Percentiles rank a stretch among this genome's conserved stretches.
These are phyloP conservation scores for Pachyramphus minor DNA, from an alignment of 2,113 vertebrate genomes.

Conservation along the genomic window DNA sequence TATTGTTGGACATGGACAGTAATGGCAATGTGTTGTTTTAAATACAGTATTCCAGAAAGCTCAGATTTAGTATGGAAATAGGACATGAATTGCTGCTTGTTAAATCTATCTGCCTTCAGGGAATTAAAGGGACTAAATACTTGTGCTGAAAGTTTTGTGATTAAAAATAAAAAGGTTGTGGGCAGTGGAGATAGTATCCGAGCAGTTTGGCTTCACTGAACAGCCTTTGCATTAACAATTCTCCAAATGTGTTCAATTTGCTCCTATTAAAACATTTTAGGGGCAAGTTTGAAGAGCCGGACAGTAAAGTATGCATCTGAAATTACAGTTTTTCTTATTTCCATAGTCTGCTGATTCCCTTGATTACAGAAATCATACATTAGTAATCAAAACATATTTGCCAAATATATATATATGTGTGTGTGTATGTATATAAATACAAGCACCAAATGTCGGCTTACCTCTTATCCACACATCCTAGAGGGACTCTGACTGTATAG, in stretches of 20 bases:
- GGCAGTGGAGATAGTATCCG: conserved; percentile 12
- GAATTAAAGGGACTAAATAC: conserved; percentile 4
- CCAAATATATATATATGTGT: not conserved
- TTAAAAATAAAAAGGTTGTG: conserved; percentile 25
- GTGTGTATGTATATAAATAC: not conserved
- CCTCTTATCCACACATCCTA: not conserved
- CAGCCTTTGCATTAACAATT: not conserved
- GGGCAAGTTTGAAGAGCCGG: not conserved
- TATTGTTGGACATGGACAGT: not conserved
- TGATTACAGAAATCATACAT: not conserved
- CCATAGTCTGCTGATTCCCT: not conserved
- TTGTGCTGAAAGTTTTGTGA: not conserved
- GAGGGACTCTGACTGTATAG: not conserved
- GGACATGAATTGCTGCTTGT: not conserved
- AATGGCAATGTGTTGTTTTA: not conserved
- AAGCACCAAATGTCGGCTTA: not conserved
- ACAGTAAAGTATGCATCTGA: not conserved
- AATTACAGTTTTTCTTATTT: not conserved
- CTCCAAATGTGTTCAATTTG: not conserved
- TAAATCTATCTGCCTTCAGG: not conserved
- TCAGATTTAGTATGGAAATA: not conserved
- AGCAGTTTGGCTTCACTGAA: not conserved
- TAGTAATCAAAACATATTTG: not conserved
- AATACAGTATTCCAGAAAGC: not conserved
- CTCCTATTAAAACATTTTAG: not conserved